Evolutionary conservation across 2,113 vertebrate species (phyloP).

Genomic region (Misgurnus anguillicaudatus): DNA sequence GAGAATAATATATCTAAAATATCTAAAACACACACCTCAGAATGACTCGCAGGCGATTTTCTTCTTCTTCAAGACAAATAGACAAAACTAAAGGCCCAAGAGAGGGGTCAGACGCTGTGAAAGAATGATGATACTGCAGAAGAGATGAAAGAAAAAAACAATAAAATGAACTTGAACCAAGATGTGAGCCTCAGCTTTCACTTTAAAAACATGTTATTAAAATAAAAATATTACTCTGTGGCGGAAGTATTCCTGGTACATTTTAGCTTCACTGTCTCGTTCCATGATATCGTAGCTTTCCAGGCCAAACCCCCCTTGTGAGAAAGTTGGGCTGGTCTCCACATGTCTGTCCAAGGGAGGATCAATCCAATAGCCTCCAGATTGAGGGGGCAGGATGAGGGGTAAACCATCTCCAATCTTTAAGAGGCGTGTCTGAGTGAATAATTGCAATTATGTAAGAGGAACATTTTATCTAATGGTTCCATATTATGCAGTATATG

Average conservation of each 20-base stretch:
- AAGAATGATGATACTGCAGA: slow-evolving; percentile 85
- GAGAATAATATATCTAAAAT: no score
- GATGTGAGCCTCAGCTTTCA: background rate
- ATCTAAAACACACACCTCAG: slow-evolving; percentile 80
- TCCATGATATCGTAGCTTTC: slow-evolving; percentile 83
- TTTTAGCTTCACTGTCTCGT: slow-evolving; percentile 81
- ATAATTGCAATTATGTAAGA: background rate
- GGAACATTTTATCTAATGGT: background rate
- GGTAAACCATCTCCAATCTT: slow-evolving; percentile 79
- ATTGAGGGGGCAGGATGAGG: slow-evolving; percentile 81
- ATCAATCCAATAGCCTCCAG: slow-evolving; percentile 88
- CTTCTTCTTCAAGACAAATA: slow-evolving; percentile 85
- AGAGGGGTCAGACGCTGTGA: slow-evolving; percentile 80
- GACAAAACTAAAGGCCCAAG: slow-evolving; percentile 84
- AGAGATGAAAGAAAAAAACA: slow-evolving; percentile 35
- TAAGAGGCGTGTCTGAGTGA: slow-evolving; percentile 72
- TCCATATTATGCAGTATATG: background rate
- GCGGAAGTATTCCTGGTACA: slow-evolving; percentile 82
- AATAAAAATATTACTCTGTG: slow-evolving; percentile 73
- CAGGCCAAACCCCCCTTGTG: slow-evolving; percentile 62
- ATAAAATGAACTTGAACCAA: background rate
- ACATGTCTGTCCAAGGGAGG: slow-evolving; percentile 71
- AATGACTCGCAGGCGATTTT: slow-evolving; percentile 81
- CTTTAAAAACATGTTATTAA: background rate
- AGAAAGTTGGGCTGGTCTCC: slow-evolving; percentile 70